These are phyloP conservation scores for Aelia acuminata DNA, from an alignment of 2,888 invertebrate genomes.

Conservation along the genomic window DNA sequence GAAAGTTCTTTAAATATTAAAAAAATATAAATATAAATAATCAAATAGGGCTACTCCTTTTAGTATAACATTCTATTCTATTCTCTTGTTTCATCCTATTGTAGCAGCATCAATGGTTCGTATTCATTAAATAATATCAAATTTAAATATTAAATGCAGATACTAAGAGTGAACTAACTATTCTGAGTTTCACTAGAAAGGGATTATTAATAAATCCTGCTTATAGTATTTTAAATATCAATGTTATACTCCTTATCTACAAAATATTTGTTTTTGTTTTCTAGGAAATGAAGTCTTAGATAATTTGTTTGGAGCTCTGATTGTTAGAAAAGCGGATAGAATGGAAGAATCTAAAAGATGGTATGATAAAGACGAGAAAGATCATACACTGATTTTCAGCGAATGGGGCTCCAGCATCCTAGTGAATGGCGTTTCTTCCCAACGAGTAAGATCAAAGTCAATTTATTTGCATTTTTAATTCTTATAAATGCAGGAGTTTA, in stretches of 20 bases:
- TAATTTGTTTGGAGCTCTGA: constrained; percentile 79
- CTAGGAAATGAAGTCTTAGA: constrained; percentile 77
- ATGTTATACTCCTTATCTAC: background rate
- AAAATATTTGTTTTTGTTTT: constrained; percentile 31
- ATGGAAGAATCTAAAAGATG: constrained; percentile 72
- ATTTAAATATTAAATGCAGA: no score
- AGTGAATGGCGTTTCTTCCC: constrained; percentile 67
- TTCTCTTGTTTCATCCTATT: no score
- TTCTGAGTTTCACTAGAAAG: no score
- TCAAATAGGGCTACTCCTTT: no score
- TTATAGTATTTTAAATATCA: no score
- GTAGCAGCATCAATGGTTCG: no score
- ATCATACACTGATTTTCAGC: constrained; percentile 79
- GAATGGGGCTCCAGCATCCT: constrained; percentile 76
- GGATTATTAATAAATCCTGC: no score
- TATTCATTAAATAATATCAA: no score
- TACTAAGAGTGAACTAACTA: no score
- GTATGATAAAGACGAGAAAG: constrained; percentile 80
- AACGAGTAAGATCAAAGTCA: constrained; percentile 15
- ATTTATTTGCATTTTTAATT: background rate
- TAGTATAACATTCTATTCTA: no score
- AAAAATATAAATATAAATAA: no score
- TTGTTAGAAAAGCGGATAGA: constrained; percentile 78
- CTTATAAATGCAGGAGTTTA: background rate
- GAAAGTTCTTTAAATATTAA: no score